phyloP scores from a whole-genome alignment of 2,113 vertebrate genomes.

The Oxyura jamaicensis region DNA sequence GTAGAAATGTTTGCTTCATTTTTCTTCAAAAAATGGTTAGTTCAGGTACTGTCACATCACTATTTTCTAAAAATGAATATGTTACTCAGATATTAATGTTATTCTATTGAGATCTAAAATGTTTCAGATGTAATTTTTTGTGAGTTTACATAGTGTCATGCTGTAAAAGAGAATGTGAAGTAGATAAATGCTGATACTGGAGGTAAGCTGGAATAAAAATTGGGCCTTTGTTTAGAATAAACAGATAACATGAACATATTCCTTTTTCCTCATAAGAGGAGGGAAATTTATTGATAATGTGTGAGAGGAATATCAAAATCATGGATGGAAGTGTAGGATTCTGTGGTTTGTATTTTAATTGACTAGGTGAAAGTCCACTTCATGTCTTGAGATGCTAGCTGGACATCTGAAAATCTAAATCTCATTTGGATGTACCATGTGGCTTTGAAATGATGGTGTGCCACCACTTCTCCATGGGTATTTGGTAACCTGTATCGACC shows the following conservation, averaged over 20 bases:
- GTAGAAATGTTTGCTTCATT: background rate
- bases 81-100: background rate
- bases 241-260: background rate
- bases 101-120: background rate
- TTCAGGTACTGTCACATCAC: background rate
- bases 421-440: background rate
- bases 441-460: background rate
- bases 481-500: background rate
- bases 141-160: background rate
- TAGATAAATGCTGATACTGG: background rate
- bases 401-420: background rate
- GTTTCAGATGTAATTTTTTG: background rate
- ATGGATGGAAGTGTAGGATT: background rate
- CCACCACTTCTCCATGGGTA: background rate
- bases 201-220: background rate
- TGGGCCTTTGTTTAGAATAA: background rate
- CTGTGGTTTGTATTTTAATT: background rate
- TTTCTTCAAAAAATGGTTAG: background rate
- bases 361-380: background rate
- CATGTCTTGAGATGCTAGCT: background rate
- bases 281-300: background rate
- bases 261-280: background rate
- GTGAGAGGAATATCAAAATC: background rate
- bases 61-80: accelerated
- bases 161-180: background rate